A percentile compares a stretch with the other conserved stretches of the same genome.
Conservation (phyloP, 2,888 invertebrate species). For the Tholera decimalis region DNA sequence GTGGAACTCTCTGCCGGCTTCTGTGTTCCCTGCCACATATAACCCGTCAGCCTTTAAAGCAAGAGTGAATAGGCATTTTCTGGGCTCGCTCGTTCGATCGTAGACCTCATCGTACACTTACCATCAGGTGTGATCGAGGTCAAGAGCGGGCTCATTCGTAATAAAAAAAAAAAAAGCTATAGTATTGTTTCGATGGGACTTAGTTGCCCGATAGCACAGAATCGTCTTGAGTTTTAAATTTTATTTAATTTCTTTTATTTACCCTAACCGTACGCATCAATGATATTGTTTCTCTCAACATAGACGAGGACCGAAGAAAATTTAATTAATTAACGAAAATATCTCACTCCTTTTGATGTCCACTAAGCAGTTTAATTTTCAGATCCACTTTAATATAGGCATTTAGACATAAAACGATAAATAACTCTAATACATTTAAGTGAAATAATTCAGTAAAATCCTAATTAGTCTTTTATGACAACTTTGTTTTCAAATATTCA, state of each 20-base stretch:
- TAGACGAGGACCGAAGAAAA: neutral
- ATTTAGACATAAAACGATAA: conserved; percentile 14
- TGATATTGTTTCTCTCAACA: neutral
- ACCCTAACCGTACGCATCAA: neutral
- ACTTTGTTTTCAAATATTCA: conserved; percentile 25
- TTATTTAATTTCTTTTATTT: neutral
- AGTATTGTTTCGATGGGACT: no score
- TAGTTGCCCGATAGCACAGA: no score
- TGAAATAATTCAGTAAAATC: conserved; percentile 38
- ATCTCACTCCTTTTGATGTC: conserved; percentile 4
- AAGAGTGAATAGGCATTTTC: no score
- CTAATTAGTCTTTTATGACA: conserved; percentile 4
- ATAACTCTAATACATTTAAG: conserved; percentile 33
- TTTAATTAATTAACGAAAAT: conserved; percentile 29
- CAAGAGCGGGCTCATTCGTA: no score
- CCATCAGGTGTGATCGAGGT: no score
- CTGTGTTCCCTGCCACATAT: no score
- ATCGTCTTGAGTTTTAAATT: neutral
- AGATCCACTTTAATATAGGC: conserved; percentile 6
- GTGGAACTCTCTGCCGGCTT: no score
- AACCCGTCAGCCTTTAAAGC: no score
- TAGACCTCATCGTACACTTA: no score
- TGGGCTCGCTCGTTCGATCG: no score
- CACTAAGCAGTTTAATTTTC: conserved; percentile 6
- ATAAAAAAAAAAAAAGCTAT: no score